Evolutionary conservation across 2,888 invertebrate species (phyloP).

Genomic region (Platycnemis pennipes): DNA sequence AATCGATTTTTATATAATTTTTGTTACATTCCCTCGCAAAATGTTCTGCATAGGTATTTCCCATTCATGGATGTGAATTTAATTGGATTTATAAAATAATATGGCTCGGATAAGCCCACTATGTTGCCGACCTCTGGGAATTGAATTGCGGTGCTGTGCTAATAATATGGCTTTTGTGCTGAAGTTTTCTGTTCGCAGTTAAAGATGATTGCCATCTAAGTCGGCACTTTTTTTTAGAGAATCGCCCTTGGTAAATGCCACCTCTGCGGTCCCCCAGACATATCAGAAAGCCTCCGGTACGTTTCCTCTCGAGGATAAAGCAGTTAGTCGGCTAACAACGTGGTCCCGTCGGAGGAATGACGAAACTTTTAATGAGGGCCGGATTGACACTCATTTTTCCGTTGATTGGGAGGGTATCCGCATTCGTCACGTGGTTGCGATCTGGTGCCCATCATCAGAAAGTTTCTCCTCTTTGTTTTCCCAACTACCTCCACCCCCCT

Average conservation of each 20-base stretch:
- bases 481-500: background rate
- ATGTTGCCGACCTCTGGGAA: too few relatives aligned
- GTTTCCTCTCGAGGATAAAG: constrained; percentile 25
- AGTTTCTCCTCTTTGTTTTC: background rate
- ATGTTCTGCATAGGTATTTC: too few relatives aligned
- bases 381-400: constrained; percentile 53
- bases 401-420: constrained; percentile 48
- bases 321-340: constrained; percentile 61
- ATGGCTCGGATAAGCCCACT: too few relatives aligned
- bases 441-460: background rate
- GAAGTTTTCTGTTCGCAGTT: background rate
- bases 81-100: too few relatives aligned
- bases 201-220: background rate
- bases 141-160: too few relatives aligned
- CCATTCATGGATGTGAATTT: too few relatives aligned
- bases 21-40: too few relatives aligned
- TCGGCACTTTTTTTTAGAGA: background rate
- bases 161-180: background rate
- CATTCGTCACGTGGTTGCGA: constrained; percentile 11
- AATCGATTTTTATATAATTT: too few relatives aligned
- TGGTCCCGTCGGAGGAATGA: constrained; percentile 18
- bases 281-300: background rate
- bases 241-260: background rate
- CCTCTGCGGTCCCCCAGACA: background rate
- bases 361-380: constrained; percentile 59